Base-by-base conservation (phyloP, 35 echinoderm and acorn worm genomes). In the Strongylocentrotus purpuratus region DNA sequence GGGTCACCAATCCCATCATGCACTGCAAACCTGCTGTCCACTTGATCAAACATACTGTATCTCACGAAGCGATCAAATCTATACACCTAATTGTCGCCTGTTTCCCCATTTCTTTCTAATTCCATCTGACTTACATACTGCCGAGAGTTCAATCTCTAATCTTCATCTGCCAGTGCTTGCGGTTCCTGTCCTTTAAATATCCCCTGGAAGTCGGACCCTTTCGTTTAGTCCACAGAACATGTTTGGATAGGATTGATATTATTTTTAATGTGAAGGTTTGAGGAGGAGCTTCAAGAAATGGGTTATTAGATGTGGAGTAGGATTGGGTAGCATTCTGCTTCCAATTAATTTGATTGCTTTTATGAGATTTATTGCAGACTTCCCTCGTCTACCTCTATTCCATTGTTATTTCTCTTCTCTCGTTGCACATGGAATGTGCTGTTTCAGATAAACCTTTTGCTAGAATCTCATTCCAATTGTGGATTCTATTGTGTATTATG, bases 271-370 rank as follows among this genome's bases (percentile, higher is more conserved):
- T 22, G 65, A 78, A n/a, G n/a, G 65, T n/a, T 78, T 78, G 65
- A n/a, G 25, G 50, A 12, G 50, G 20, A 78, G 65, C 65, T 78
- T 28, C 22, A n/a, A 78, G 65, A 78, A 78, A 78, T 78, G 28
- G 65, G 65, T 78, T 28, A 78, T 78, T 78, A 22, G 65, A 78
- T 78, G 65, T 22, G 18, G 65, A n/a, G 8, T 22, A 22, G 28
- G 65, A 7, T 28, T 28, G 65, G 50, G 65, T n/a, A 78, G 25
- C 65, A 78, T 78, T 78, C 8, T 78, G 65, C 20, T 78, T 78
- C 65, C 65, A 78, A 78, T n/a, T 78, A 78, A 78, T 78, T 78
- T 78, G 65, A 78, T 78, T 78, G 65, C 65, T 78, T n/a, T 78
- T 78, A 78, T n/a, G 65, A 78, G 65, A 78, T 78, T 78, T 78